A percentile compares a stretch with the other conserved stretches of the same genome.
These are phyloP conservation scores for Lates japonicus DNA, from an alignment of 2,797 vertebrate species.

Conservation along the genomic window DNA sequence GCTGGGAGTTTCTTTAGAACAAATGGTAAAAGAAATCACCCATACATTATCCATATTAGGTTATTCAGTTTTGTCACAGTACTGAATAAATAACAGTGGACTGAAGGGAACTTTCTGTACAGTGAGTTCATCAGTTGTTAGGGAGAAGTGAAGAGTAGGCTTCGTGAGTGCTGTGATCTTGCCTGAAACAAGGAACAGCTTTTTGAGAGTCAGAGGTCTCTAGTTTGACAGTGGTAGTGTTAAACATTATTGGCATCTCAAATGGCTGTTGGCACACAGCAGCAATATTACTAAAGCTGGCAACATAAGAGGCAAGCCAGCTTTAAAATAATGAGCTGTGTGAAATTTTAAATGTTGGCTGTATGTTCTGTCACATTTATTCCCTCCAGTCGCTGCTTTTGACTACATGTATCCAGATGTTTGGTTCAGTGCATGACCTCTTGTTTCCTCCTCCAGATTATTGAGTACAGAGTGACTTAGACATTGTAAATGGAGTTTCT, in stretches of 20 bases:
- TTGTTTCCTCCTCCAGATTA: constrained; percentile 15
- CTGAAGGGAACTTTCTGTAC: neutral
- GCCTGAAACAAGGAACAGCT: constrained; percentile 19
- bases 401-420: constrained; percentile 30
- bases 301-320: constrained; percentile 40
- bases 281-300: constrained; percentile 48
- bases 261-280: constrained; percentile 51
- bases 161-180: constrained; percentile 23
- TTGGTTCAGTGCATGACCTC: constrained; percentile 24
- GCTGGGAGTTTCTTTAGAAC: neutral
- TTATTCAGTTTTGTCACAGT: constrained; percentile 1
- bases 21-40: neutral
- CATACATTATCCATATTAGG: neutral
- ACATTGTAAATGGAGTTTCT: constrained; percentile 13
- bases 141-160: neutral
- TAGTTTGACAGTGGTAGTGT: constrained; percentile 45
- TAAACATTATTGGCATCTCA: constrained; percentile 60
- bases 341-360: constrained; percentile 41
- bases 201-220: constrained; percentile 52
- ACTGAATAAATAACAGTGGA: neutral
- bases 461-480: constrained; percentile 14
- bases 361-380: constrained; percentile 46
- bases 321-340: constrained; percentile 53
- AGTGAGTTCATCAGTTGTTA: constrained; percentile 3
- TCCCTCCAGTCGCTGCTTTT: constrained; percentile 24